These are phyloP conservation scores for Bombylius major DNA, from an alignment of 2,888 invertebrate species.

Conservation along the genomic window DNA sequence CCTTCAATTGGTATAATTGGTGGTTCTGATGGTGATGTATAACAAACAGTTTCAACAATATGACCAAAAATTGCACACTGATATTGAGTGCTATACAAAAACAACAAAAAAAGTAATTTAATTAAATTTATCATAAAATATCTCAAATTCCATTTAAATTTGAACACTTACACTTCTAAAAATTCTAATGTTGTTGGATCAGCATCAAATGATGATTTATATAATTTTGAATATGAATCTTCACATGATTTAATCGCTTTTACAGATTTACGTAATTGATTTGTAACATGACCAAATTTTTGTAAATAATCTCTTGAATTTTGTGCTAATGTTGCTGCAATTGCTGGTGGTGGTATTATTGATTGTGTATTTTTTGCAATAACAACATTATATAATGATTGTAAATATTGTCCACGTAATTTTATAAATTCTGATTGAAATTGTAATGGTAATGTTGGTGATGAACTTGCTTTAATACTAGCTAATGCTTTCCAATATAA, in stretches of 20 bases:
- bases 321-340: conserved; percentile 70
- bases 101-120: neutral
- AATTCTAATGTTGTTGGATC: conserved; percentile 65
- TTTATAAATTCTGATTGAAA: conserved; percentile 69
- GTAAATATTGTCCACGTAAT: conserved; percentile 62
- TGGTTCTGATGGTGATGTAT: conserved; percentile 32
- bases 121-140: conserved; percentile 1
- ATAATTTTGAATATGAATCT: conserved; percentile 61
- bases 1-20: conserved; percentile 30
- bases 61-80: conserved; percentile 32
- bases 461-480: conserved; percentile 36
- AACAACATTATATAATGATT: conserved; percentile 39
- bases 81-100: conserved; percentile 23
- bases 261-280: conserved; percentile 62
- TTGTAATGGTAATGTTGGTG: conserved; percentile 34
- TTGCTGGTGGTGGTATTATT: conserved; percentile 86
- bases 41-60: conserved; percentile 34
- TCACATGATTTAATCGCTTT: conserved; percentile 57
- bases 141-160: no score
- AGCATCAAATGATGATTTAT: conserved; percentile 76
- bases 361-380: conserved; percentile 44
- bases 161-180: conserved; percentile 46
- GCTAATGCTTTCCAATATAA: conserved; percentile 54
- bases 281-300: conserved; percentile 65
- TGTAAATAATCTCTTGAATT: conserved; percentile 65